Evolutionary conservation across 2,113 vertebrate genomes (phyloP).

Genomic region (Monarcha castaneiventris): DNA sequence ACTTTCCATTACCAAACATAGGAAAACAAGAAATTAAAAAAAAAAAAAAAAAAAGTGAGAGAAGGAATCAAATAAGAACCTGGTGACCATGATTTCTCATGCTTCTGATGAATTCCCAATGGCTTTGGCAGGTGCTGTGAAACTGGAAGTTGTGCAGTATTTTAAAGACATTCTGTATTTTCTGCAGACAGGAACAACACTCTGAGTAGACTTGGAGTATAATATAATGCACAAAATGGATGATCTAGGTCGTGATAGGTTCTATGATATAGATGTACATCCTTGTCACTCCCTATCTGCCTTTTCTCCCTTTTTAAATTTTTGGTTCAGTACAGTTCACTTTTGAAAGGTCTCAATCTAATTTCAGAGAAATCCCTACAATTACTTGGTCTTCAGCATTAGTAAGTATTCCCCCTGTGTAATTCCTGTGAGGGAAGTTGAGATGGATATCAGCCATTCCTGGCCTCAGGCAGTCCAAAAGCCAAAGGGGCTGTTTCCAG

Average conservation of each 20-base stretch:
- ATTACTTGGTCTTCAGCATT: neutral
- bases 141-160: neutral
- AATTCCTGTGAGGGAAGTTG: neutral
- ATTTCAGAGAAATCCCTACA: neutral
- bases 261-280: fast-evolving
- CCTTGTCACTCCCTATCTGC: neutral
- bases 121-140: neutral
- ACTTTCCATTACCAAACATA: neutral
- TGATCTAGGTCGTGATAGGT: neutral
- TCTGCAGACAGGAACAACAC: neutral
- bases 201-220: neutral
- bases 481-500: neutral
- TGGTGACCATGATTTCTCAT: fast-evolving
- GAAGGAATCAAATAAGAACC: neutral
- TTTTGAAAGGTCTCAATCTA: neutral
- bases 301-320: neutral
- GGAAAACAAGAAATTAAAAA: neutral
- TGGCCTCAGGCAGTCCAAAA: neutral
- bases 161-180: neutral
- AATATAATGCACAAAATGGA: neutral
- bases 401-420: neutral
- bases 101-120: neutral
- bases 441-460: neutral
- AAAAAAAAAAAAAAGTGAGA: neutral
- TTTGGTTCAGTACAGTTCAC: neutral